Evolutionary conservation across 2,797 vertebrate species (phyloP).

Genomic region (Enteromius paludinosus): DNA sequence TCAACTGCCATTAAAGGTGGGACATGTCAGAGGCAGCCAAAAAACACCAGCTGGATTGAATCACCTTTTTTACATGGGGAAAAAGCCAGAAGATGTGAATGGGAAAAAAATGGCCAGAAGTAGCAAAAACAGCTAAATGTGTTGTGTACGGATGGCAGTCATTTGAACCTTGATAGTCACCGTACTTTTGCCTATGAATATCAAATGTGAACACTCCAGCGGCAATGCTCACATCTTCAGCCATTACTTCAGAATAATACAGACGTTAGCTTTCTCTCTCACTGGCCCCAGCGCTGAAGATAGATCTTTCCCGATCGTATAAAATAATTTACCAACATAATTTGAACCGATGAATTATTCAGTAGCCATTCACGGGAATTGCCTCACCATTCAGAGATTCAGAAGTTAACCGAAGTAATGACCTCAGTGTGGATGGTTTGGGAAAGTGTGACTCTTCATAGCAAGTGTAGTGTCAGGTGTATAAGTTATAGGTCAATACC

Average conservation of each 20-base stretch:
- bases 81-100: constrained; percentile 5
- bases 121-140: constrained; percentile 36
- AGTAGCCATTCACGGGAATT: constrained; percentile 73
- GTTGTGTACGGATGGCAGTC: constrained; percentile 61
- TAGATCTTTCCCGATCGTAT: constrained; percentile 80
- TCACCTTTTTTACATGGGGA: constrained; percentile 10
- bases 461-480: constrained; percentile 23
- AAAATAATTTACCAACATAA: constrained; percentile 83
- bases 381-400: constrained; percentile 67
- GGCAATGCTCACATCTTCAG: constrained; percentile 77
- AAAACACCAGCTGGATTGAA: constrained; percentile 37
- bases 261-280: constrained; percentile 77
- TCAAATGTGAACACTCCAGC: constrained; percentile 80
- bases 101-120: constrained; percentile 8
- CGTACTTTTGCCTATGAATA: constrained; percentile 77
- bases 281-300: constrained; percentile 76
- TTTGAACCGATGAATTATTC: constrained; percentile 79
- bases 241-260: constrained; percentile 84
- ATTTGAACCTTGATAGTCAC: constrained; percentile 74
- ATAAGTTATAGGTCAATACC: constrained; percentile 41
- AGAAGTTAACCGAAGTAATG: constrained; percentile 62
- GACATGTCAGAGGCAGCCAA: constrained; percentile 35
- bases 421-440: constrained; percentile 21
- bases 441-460: constrained; percentile 16
- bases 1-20: constrained; percentile 56